These are phyloP conservation scores for Castor canadensis DNA, from an alignment of 2,113 vertebrate species.

Conservation along the genomic window DNA sequence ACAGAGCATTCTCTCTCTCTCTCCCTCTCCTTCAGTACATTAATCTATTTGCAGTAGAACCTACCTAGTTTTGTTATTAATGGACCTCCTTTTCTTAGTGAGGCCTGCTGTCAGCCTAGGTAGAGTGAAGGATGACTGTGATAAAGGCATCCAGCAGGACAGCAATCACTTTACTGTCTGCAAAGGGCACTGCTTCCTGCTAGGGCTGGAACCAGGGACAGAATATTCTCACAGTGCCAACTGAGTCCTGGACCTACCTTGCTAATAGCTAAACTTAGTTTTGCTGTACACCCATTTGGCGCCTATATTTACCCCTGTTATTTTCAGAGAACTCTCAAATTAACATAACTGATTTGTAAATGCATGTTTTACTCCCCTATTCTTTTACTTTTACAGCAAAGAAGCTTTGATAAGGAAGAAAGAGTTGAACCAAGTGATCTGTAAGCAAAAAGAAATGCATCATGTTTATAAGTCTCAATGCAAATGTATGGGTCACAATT, in stretches of 20 bases:
- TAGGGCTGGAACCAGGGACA: neutral
- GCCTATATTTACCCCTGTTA: neutral
- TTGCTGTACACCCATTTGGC: neutral
- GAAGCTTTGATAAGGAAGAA: neutral
- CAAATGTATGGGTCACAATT: neutral
- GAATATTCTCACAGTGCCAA: neutral
- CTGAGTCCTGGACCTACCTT: neutral
- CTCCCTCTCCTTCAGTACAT: neutral
- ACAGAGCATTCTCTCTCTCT: neutral
- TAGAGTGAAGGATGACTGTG: neutral
- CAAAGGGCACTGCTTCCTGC: neutral
- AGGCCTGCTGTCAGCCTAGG: neutral
- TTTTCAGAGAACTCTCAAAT: conserved; percentile 8
- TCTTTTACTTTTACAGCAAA: neutral
- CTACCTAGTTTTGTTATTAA: neutral
- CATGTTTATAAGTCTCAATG: neutral
- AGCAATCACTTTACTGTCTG: neutral
- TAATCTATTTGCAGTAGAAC: neutral
- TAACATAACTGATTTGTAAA: neutral
- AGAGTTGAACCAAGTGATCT: neutral
- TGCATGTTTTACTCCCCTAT: neutral
- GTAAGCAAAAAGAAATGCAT: neutral
- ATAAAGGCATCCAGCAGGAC: neutral
- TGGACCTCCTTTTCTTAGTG: neutral
- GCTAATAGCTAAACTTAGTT: neutral